Evolutionary conservation across 2,888 invertebrate genomes (phyloP), one percentile per base, ranked within the genome.

Genomic region (Cephus rjabovi): DNA sequence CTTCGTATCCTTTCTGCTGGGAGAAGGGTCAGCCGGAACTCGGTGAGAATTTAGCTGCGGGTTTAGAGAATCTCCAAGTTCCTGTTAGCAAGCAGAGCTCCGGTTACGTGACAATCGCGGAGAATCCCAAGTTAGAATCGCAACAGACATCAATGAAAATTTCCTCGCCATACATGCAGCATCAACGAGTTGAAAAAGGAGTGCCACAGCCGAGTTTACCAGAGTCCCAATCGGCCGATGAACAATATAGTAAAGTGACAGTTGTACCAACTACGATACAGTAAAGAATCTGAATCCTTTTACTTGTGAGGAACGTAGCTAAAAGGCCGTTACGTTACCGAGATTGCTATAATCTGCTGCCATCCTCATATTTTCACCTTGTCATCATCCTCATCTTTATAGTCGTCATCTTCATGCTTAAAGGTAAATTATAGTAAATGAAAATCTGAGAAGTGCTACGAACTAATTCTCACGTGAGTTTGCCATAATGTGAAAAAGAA

Each of bases 181-280:
- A 85, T 78, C 85, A 86, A n/a, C 84, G 83, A 76, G 83, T 86
- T 56, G 86, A 86, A 0, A 87, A 88, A 78, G 82, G 82, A 76
- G 74, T 84, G 77, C 77, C 81, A 9, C 73, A 81, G 71, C 56
- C 81, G 82, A 79, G 75, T 33, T 75, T 76, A 34, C 40, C 40
- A 40, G 40, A 15, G 15, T 74, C 79, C 69, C 75, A 70, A 71
- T 70, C 77, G 75, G 82, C 85, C 33, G 90, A 90, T 40, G 89
- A 89, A 80, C 89, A 88, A 74, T 91, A 91, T 81, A 90, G 90
- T 81, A 90, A 91, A 83, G 89, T 90, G 73, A 88, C 88, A 37
- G 88, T 88, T 76, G 88, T 88, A 77, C 88, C 90, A 69, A 87
- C 85, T 78, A 85, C 87, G 75, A 85, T 88, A 79, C 87, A 90